Evolutionary conservation across 2,113 vertebrate genomes (phyloP).

Genomic region (Mobula birostris): DNA sequence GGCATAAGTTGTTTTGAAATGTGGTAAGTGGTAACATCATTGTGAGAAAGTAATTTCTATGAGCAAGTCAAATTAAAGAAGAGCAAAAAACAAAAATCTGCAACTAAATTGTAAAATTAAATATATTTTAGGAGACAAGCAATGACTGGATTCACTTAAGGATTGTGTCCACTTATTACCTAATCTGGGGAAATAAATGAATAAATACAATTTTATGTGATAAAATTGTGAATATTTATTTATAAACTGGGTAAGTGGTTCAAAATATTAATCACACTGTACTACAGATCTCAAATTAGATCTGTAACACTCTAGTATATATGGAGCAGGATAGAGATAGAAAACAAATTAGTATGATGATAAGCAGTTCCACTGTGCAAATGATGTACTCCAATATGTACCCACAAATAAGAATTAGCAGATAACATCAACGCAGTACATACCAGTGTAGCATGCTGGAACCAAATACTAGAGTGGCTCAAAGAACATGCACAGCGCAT

Average conservation of each 20-base stretch:
- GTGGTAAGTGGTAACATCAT: background rate
- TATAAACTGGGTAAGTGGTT: background rate
- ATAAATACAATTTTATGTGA: background rate
- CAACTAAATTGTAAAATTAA: background rate
- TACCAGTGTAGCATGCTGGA: background rate
- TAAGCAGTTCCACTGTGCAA: background rate
- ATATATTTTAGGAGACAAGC: background rate
- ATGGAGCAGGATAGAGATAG: background rate
- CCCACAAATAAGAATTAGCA: background rate
- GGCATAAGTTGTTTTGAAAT: background rate
- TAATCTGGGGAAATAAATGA: background rate
- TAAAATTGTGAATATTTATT: background rate
- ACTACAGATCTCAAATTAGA: conserved; percentile 3
- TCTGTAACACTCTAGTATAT: background rate
- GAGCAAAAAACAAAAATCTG: background rate
- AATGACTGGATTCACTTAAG: background rate
- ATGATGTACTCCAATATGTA: background rate
- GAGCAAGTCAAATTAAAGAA: background rate
- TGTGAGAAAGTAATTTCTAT: background rate
- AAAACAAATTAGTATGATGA: background rate
- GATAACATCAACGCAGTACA: background rate
- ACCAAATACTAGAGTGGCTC: background rate
- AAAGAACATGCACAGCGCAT: background rate
- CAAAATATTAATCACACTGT: background rate
- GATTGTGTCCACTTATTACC: background rate